A percentile compares a stretch with the other conserved stretches of the same genome.
Conservation (phyloP, 2,888 invertebrate genomes). For the Coelopa pilipes region DNA sequence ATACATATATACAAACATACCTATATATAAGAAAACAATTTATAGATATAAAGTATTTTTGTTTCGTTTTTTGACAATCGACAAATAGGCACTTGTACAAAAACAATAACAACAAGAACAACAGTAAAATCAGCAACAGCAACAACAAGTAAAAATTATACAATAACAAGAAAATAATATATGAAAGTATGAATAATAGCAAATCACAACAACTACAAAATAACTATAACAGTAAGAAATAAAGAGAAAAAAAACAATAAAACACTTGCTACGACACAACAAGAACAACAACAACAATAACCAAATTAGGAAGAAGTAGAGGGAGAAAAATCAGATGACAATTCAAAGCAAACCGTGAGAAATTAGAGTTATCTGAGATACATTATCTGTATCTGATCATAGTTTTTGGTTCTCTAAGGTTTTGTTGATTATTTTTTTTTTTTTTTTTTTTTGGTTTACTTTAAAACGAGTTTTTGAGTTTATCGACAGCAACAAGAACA, state of each 20-base stretch:
- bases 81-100: slow-evolving; percentile 68
- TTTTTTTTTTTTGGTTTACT: too few relatives aligned
- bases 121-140: slow-evolving; percentile 42
- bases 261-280: slow-evolving; percentile 44
- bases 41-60: slow-evolving; percentile 37
- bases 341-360: slow-evolving; percentile 12
- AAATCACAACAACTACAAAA: slow-evolving; percentile 13
- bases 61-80: slow-evolving; percentile 66
- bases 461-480: too few relatives aligned
- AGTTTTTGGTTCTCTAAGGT: too few relatives aligned
- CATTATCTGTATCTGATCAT: too few relatives aligned
- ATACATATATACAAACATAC: slow-evolving; percentile 29
- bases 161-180: too few relatives aligned
- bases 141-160: slow-evolving; percentile 37
- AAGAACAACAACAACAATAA: slow-evolving; percentile 55
- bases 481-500: not conserved
- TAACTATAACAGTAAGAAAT: not conserved
- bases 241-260: slow-evolving; percentile 12
- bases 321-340: slow-evolving; percentile 34
- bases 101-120: slow-evolving; percentile 50
- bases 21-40: slow-evolving; percentile 24
- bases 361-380: too few relatives aligned
- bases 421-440: too few relatives aligned
- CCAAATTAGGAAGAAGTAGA: slow-evolving; percentile 42
- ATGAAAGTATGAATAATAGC: too few relatives aligned